Percentiles rank a stretch among this genome's conserved stretches.
phyloP scores from a whole-genome alignment of 2,797 vertebrate species.

The Eidolon dupreanum region DNA sequence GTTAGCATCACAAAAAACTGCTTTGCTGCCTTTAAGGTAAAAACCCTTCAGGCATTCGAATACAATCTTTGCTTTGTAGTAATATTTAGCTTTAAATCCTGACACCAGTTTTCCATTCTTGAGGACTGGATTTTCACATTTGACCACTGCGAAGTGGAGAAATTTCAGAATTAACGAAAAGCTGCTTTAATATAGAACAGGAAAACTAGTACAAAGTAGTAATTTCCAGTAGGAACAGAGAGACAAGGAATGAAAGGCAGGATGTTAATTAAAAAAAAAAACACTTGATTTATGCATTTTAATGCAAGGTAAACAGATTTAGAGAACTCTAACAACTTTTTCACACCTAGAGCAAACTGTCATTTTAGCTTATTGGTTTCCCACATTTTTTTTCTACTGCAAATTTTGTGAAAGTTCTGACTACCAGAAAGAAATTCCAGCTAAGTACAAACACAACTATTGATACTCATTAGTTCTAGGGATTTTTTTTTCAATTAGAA shows the following conservation, averaged over 20 bases:
- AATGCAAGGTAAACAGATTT: neutral
- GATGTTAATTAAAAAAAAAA: neutral
- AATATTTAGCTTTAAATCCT: slow-evolving; percentile 25
- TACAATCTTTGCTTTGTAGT: neutral
- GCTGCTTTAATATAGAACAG: neutral
- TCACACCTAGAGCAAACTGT: neutral
- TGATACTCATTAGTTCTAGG: neutral
- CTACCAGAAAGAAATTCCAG: neutral
- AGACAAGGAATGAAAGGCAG: neutral
- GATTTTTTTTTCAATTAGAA: neutral
- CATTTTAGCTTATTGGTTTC: neutral
- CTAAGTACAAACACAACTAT: neutral
- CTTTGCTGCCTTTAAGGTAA: neutral
- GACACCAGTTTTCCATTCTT: neutral
- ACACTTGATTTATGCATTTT: neutral
- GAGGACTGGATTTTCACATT: slow-evolving; percentile 62
- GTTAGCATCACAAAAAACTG: neutral
- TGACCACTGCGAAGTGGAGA: slow-evolving; percentile 79
- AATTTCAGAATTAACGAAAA: neutral
- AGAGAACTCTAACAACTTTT: neutral
- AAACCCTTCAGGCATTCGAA: slow-evolving; percentile 38
- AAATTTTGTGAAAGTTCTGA: neutral
- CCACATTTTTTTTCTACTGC: neutral
- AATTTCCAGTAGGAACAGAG: neutral
- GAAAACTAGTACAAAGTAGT: neutral